Evolutionary conservation across 2,888 invertebrate genomes (phyloP), one percentile per base, ranked within the genome.

Genomic region (Drosophila colorata): DNA sequence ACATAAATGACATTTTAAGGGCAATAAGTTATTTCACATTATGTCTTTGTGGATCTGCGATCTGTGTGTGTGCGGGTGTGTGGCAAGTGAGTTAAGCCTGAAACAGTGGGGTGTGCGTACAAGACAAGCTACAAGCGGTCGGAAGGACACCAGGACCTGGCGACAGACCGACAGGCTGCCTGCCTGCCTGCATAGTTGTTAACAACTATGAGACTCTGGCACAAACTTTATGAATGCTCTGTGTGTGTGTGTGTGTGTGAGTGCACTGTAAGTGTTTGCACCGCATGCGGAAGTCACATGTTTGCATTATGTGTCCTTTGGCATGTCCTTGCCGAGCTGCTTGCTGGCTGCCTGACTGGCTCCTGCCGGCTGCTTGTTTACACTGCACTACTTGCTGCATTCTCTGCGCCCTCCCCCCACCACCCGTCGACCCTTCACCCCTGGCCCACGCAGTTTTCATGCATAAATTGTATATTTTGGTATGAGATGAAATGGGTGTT

Each of bases 291-390:
- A 85, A 85, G 85, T 85, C 88, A 87, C 88, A 85, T 85, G 85
- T 85, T 89, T 85, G 90, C 85, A 85, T 85, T 88, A 89, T 88
- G 83, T 88, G 88, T 88, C 89, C 83, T 87, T 84, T 89, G 86
- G 86, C 88, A 75, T 84, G 88, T 89, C 89, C 89, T 88, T 88
- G 86, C 85, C 31, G 63, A 48, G 65, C 44, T 70, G 55, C 40
- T 51, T 44, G 67, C 57, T 38, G 41, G 35, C 64, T 57, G 43
- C 44, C 63, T 49, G 69, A 57, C 75, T 70, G 51, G 33, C 33
- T 33, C 13, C 57, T 49, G 47, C 41, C 46, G 58, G 40, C 49
- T 43, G 63, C 73, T 69, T 87, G 88, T 87, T 83, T 89, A 68
- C 88, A 79, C 70, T 86, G 78, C 78, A 85, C 83, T 81, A 68